These are phyloP conservation scores for Natator depressus DNA, from an alignment of 2,113 vertebrate genomes.

Conservation along the genomic window DNA sequence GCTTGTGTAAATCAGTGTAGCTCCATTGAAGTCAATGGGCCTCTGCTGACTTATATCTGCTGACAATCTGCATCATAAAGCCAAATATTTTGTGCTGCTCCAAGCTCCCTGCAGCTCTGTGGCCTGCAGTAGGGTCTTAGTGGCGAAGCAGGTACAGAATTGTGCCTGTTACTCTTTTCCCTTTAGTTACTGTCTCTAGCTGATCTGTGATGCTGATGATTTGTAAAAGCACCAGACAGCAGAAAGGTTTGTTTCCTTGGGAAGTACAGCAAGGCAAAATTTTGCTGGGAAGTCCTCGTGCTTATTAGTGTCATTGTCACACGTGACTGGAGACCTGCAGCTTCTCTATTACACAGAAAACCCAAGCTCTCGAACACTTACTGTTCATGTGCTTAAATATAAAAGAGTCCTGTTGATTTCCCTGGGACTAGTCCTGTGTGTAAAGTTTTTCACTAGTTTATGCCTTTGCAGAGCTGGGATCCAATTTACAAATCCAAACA, in stretches of 20 bases:
- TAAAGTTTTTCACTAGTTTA: background rate
- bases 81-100: background rate
- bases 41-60: background rate
- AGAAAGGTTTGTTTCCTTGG: background rate
- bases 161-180: background rate
- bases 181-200: accelerated
- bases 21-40: background rate
- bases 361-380: background rate
- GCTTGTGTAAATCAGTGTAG: background rate
- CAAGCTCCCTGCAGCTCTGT: background rate
- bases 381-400: no score
- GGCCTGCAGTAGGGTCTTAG: accelerated
- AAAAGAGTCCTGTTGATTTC: background rate
- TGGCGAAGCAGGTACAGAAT: background rate
- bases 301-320: background rate
- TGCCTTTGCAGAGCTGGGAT: background rate
- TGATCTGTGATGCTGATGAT: background rate
- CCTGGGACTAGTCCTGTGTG: background rate
- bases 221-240: background rate
- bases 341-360: background rate
- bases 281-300: background rate
- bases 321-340: background rate
- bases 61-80: background rate
- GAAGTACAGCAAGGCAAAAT: background rate
- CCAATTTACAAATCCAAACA: background rate